These are phyloP conservation scores for Salvelinus namaycush DNA, from an alignment of 2,113 vertebrate species.

Conservation along the genomic window DNA sequence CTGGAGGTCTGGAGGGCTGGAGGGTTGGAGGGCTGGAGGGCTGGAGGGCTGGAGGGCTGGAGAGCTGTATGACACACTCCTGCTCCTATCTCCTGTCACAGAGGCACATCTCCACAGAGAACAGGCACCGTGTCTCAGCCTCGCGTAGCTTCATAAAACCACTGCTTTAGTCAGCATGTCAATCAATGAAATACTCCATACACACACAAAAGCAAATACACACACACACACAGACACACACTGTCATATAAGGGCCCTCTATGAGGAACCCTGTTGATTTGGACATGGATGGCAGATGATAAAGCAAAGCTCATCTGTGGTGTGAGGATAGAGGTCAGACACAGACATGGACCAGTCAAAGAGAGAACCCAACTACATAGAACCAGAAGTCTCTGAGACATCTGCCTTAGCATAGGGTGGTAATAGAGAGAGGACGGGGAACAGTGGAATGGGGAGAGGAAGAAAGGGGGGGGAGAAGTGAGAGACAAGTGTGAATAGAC, in stretches of 20 bases:
- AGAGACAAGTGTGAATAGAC: slow-evolving; percentile 7
- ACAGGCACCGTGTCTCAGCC: slow-evolving; percentile 59
- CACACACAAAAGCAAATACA: slow-evolving; percentile 1
- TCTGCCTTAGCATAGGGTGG: not conserved
- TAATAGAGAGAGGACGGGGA: not conserved
- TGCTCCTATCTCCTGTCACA: slow-evolving; percentile 43
- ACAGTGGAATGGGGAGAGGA: not conserved
- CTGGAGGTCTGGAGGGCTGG: fast-evolving
- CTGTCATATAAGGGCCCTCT: slow-evolving; percentile 17
- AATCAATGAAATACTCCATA: slow-evolving; percentile 54
- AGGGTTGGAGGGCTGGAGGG: not conserved
- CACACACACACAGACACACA: slow-evolving; percentile 18
- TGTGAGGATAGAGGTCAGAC: not conserved
- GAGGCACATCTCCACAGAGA: slow-evolving; percentile 63
- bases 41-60: not conserved
- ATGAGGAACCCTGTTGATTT: slow-evolving; percentile 27
- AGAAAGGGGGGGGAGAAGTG: slow-evolving; percentile 6
- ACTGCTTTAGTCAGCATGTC: slow-evolving; percentile 43
- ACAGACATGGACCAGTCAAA: not conserved
- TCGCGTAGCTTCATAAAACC: slow-evolving; percentile 65
- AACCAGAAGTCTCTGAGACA: not conserved
- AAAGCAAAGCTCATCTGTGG: not conserved
- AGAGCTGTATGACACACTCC: slow-evolving; percentile 47
- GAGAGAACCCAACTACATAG: not conserved
- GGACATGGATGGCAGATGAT: slow-evolving; percentile 10